phyloP scores from a whole-genome alignment of 2,888 invertebrate genomes.

The Lacanobia wlatinum region DNA sequence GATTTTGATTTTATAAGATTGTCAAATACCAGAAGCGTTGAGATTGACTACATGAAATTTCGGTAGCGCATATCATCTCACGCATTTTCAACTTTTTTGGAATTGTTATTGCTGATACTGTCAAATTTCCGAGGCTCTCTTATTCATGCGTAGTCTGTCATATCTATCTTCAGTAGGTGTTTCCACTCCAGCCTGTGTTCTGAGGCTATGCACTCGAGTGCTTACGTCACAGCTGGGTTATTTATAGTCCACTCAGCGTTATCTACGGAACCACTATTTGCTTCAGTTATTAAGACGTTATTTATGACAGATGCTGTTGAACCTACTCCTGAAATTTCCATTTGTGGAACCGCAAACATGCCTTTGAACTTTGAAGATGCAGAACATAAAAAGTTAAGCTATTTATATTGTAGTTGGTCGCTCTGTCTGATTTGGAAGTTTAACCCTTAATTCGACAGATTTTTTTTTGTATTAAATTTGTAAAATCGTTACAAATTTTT shows the following conservation, averaged over 20 bases:
- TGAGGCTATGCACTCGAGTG: conserved; percentile 14
- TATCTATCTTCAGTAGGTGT: neutral
- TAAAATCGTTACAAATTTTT: too few relatives aligned
- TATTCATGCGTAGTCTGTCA: neutral
- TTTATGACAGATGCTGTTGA: conserved; percentile 14
- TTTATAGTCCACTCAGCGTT: conserved; percentile 41
- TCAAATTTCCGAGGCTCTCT: neutral
- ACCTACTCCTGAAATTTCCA: conserved; percentile 4
- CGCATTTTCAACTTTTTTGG: too few relatives aligned
- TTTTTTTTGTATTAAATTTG: too few relatives aligned
- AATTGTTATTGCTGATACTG: neutral
- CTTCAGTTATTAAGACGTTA: conserved; percentile 27
- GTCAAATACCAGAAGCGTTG: too few relatives aligned
- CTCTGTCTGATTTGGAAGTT: too few relatives aligned
- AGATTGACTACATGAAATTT: too few relatives aligned
- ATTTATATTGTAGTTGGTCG: too few relatives aligned
- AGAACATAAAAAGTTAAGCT: too few relatives aligned
- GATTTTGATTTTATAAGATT: too few relatives aligned
- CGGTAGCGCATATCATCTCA: too few relatives aligned
- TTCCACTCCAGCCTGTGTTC: conserved; percentile 26
- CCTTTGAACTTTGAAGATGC: neutral
- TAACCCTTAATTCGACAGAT: too few relatives aligned
- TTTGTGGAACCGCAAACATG: neutral
- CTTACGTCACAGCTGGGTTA: conserved; percentile 20
- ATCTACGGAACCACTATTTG: conserved; percentile 42